These are phyloP conservation scores for Furcifer pardalis DNA, from an alignment of 2,797 vertebrate genomes.

Conservation along the genomic window DNA sequence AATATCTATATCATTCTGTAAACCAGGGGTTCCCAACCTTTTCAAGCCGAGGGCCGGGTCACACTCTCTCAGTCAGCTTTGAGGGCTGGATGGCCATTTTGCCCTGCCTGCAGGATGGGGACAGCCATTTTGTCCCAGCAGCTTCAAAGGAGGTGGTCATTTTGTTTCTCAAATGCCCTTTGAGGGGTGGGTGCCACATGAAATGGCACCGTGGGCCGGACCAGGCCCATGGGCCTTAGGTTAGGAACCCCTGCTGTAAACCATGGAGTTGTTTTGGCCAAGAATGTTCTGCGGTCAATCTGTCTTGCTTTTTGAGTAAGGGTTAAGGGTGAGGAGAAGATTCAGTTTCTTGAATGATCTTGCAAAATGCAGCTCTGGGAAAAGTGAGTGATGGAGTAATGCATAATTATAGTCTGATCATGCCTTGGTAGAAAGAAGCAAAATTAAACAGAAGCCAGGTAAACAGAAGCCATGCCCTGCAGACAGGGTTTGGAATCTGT, in stretches of 20 bases:
- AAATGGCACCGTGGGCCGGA: too few species aligned
- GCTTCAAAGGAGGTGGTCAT: too few species aligned
- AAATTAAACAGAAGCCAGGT: constrained; percentile 43
- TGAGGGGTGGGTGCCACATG: too few species aligned
- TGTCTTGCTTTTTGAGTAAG: not conserved
- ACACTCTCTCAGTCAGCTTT: too few species aligned
- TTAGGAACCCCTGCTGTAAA: too few species aligned
- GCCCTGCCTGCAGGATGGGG: too few species aligned
- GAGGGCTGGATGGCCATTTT: too few species aligned
- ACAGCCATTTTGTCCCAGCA: too few species aligned
- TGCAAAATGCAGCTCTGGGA: constrained; percentile 32
- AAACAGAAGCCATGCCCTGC: constrained; percentile 34
- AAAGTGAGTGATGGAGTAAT: constrained; percentile 9
- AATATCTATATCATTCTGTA: not conserved
- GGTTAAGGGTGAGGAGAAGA: not conserved
- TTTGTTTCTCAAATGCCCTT: too few species aligned
- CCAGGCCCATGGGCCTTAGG: too few species aligned
- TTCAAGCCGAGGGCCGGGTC: too few species aligned
- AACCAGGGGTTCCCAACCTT: too few species aligned
- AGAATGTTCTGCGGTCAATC: not conserved
- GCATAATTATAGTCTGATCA: constrained; percentile 42
- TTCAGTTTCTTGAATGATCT: constrained; percentile 19
- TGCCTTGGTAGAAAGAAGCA: not conserved
- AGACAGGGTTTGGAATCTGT: constrained; percentile 23
- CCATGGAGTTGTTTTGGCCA: not conserved